phyloP scores from a whole-genome alignment of 1,140 invertebrate species.

The Drosophila parvula region DNA sequence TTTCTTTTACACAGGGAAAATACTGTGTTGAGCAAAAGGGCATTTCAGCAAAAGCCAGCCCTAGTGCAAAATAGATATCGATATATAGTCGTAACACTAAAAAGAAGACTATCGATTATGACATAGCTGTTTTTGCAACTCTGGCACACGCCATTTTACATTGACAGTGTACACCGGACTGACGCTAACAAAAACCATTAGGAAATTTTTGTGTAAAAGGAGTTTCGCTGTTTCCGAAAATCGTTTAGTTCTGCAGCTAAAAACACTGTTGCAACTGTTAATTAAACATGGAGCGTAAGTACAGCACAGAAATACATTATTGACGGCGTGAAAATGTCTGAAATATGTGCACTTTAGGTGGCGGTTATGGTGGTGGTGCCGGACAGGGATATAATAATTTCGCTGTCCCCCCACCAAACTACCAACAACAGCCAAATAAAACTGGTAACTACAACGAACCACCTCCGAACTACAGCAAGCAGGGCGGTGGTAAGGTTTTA shows the following conservation, averaged over 20 bases:
- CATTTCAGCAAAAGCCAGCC: too few species aligned
- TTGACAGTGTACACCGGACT: constrained; percentile 35
- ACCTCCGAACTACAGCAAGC: constrained; percentile 79
- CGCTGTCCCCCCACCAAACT: constrained; percentile 81
- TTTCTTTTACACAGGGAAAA: too few species aligned
- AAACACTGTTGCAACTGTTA: constrained; percentile 10
- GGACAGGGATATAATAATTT: constrained; percentile 81
- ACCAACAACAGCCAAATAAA: constrained; percentile 78
- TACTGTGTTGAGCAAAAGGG: too few species aligned
- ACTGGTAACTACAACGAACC: constrained; percentile 76
- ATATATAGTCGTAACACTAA: neutral
- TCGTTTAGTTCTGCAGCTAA: constrained; percentile 4
- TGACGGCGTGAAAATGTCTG: constrained; percentile 16
- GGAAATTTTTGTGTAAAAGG: constrained; percentile 5
- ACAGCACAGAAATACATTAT: neutral
- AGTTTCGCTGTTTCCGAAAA: constrained; percentile 20
- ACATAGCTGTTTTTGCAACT: neutral
- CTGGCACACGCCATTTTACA: constrained; percentile 69
- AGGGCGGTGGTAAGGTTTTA: constrained; percentile 65
- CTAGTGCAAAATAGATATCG: too few species aligned
- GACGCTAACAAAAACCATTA: constrained; percentile 41
- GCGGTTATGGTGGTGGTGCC: constrained; percentile 76
- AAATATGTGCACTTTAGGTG: constrained; percentile 55
- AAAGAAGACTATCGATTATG: neutral
- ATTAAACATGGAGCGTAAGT: constrained; percentile 72